phyloP scores from a whole-genome alignment of 2,888 invertebrate species.

The Megalurothrips usitatus region DNA sequence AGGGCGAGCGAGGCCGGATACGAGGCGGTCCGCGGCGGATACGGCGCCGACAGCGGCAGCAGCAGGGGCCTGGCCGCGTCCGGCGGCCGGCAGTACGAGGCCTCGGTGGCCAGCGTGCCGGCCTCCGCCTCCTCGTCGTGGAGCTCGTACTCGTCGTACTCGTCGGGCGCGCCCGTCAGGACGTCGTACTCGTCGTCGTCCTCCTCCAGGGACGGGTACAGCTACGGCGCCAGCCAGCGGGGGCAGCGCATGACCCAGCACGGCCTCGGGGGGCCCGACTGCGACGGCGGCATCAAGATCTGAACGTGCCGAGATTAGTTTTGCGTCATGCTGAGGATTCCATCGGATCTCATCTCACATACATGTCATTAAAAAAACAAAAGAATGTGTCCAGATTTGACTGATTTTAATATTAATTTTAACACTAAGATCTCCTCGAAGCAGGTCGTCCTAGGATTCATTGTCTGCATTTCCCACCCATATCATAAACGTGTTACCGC shows the following conservation, averaged over 20 bases:
- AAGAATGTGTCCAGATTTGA: too few species aligned
- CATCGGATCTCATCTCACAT: too few species aligned
- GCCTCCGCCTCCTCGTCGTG: not conserved
- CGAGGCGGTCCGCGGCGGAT: not conserved
- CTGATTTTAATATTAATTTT: too few species aligned
- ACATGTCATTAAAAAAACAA: too few species aligned
- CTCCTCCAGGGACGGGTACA: too few species aligned
- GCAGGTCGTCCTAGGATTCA: too few species aligned
- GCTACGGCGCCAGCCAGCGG: not conserved
- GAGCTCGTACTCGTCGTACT: conserved; percentile 1
- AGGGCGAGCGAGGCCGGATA: not conserved
- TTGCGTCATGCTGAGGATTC: too few species aligned
- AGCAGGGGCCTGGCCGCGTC: not conserved
- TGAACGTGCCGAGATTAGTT: too few species aligned
- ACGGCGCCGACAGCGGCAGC: not conserved
- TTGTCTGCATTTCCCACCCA: too few species aligned
- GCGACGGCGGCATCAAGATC: not conserved
- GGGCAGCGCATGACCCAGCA: not conserved
- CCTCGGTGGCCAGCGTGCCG: not conserved
- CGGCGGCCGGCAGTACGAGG: not conserved
- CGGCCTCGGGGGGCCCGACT: not conserved
- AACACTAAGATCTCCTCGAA: too few species aligned
- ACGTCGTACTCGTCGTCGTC: not conserved
- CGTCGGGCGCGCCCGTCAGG: not conserved
- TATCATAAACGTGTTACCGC: too few species aligned